Evolutionary conservation across 2,113 vertebrate species (phyloP), one percentile per base, ranked within the genome.

Genomic region (Chloropsis hardwickii): DNA sequence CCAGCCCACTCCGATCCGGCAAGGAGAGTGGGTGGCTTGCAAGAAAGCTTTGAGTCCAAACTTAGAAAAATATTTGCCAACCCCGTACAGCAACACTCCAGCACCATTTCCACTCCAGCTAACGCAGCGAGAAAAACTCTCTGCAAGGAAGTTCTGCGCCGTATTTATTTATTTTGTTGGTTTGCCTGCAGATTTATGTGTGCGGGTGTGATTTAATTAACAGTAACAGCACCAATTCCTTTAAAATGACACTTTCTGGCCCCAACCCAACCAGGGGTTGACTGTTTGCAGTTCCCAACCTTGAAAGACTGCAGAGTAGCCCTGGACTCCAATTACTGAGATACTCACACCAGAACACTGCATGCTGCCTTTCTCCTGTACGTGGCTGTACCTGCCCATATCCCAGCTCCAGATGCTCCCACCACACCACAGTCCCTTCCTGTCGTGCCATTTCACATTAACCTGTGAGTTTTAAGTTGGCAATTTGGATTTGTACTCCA

Each of bases 11-110:
- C 56, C 0, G 1, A 85, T 12, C 92, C 48, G 74, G 61, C 0
- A 0, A 84, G 62, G 37, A 89, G 78, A 95, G 82, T 40, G 61
- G 94, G 94, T 0, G 56, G 80, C 58, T 93, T 71, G 72, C 69
- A 86, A 90, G 89, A 86, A 78, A 92, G 72, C 94, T 91, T 64
- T 17, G 28, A 88, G 60, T 40, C 77, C 86, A 92, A 93, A 92
- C 58, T 88, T 84, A 85, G 72, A 86, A 90, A 95, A 94, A 81
- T 62, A 92, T 77, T 90, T 86, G 86, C 28, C 60, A 86, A 62
- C 22, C 31, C n/a, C 0, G 1, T 37, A 33, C 24, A 37, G 60
- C 1, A 12, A 74, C 25, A 61, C 79, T 45, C 22, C 7, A 90
- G 71, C n/a, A 74, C 12, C 5, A 0, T 25, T 88, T 71, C 51